Conservation (phyloP, 2,888 invertebrate species). For the Flabesymbios commensalis region DNA sequence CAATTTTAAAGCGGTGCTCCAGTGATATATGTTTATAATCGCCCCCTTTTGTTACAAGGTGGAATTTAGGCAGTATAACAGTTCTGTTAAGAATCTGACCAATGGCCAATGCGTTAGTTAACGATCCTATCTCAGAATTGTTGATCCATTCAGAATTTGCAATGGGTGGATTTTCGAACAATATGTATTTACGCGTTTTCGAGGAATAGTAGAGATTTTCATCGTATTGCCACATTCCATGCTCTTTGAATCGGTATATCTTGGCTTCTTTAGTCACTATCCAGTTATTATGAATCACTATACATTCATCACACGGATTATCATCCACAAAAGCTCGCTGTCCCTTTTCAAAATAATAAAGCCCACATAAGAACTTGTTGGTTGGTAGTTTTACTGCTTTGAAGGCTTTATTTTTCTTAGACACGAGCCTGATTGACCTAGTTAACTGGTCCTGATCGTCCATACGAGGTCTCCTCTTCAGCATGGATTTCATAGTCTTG, state of each 20-base stretch:
- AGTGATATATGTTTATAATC: not conserved
- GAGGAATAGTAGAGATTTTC: constrained; percentile 16
- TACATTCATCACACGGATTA: not conserved
- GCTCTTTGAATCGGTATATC: constrained; percentile 23
- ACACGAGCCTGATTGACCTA: not conserved
- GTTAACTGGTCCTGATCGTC: constrained; percentile 14
- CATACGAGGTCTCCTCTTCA: not conserved
- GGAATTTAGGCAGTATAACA: constrained; percentile 21
- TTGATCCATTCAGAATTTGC: not conserved
- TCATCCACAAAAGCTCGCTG: not conserved
- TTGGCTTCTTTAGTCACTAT: constrained; percentile 20
- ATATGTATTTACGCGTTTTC: constrained; percentile 8
- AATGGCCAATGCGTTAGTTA: constrained; percentile 1
- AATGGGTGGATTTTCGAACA: constrained; percentile 14
- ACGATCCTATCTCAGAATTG: not conserved
- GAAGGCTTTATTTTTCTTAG: not conserved
- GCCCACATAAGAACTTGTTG: constrained; percentile 13
- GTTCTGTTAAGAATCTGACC: constrained; percentile 7
- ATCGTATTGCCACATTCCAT: constrained; percentile 14
- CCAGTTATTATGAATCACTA: constrained; percentile 26
- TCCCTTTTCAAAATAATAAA: constrained; percentile 14
- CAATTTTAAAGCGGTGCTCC: not conserved
- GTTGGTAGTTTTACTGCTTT: not conserved
- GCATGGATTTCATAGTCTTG: constrained; percentile 1
- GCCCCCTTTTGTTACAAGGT: not conserved